Conservation (phyloP, 1,140 invertebrate genomes). For the Dryas iulia region DNA sequence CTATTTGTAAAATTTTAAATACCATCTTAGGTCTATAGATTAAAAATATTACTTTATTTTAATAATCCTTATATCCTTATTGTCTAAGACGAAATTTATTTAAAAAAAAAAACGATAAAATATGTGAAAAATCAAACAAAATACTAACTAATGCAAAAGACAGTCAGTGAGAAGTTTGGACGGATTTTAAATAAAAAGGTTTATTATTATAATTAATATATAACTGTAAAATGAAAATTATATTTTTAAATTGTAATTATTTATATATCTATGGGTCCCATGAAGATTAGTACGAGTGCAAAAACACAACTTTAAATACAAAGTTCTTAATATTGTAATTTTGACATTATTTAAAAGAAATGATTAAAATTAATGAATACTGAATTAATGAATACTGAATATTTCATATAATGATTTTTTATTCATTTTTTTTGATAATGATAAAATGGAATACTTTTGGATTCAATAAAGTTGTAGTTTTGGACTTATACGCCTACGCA, state of each 20-base stretch:
- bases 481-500: no score
- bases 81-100: neutral
- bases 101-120: neutral
- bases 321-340: no score
- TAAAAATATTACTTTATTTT: neutral
- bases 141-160: neutral
- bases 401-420: no score
- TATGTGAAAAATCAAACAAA: neutral
- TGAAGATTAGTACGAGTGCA: no score
- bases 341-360: no score
- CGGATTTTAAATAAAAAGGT: neutral
- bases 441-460: no score
- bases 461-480: no score
- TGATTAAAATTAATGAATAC: no score
- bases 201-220: neutral
- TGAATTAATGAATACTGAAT: no score
- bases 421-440: no score
- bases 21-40: neutral
- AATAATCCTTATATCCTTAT: neutral
- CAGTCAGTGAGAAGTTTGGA: neutral
- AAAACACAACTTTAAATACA: no score
- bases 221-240: neutral
- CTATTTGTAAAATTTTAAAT: conserved; percentile 2
- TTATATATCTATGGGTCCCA: no score
- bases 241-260: neutral